Evolutionary conservation across 2,888 invertebrate genomes (phyloP), one percentile per base, ranked within the genome.

Genomic region (Acronicta aceris): DNA sequence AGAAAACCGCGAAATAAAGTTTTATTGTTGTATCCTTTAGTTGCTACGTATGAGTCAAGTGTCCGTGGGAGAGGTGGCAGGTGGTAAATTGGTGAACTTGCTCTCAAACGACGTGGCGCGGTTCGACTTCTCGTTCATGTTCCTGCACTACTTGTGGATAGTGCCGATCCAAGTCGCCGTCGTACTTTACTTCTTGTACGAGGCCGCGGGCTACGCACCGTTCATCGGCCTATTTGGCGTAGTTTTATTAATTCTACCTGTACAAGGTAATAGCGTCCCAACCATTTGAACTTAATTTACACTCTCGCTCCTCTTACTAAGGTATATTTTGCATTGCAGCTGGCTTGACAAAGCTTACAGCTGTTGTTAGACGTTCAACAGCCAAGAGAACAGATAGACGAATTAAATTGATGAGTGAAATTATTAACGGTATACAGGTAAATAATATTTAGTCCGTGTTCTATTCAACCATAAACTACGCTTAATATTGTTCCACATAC

Each of bases 381-480:
- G 98, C 98, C 0, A 89, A 95, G 17, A 95, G 96, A 81, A 98
- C 98, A 0, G 98, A 99, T 85, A 96, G 96, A 74, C 94, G 98
- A 78, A 97, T 98, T 13, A 95, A 97, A 62, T 90, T 98, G 38
- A 98, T 98, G 96, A 97, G 97, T 83, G 98, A 99, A 95, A 97
- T 98, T 62, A 97, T 99, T 50, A 96, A 96, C 50, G 98, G 98
- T 0, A 98, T 99, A 84, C 96, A 98, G 89, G 97, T 97, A 81
- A 72, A 30, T 50, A 48, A 9, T 53, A 47, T 43, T 45, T 53
- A 30, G 30, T 30, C 12, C 27, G 16, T 16, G 8, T 27, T 30
- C 12, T 17, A 12, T 42, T 16, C 42, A 21, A 42, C 16, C 6
- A 21, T 2, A 6, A 30, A 9, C 30, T 15, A 10, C 27, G 25